Base-by-base conservation (phyloP, 92 coral and sea anemone genomes). In the Phenganax marumi region DNA sequence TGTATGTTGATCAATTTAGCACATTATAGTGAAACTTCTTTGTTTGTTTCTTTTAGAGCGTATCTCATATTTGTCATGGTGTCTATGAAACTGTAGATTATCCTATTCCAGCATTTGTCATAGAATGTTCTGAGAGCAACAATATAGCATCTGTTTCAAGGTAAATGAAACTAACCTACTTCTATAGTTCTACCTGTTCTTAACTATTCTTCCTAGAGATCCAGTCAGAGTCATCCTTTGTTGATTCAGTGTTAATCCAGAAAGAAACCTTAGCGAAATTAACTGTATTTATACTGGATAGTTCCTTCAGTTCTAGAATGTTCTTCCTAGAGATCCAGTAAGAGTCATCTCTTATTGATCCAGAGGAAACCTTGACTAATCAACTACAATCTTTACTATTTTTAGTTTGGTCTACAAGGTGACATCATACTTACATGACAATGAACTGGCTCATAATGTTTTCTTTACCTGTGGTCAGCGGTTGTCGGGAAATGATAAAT, bases 361-460 rank as follows among this genome's bases (percentile, higher is more conserved):
- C 43, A 33, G 14, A 55, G 61, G 61, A 58, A n/a, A 8, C 8
- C 23, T 14, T 16, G 7, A 18, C 18, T 0, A 14, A 22, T 18
- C 57, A 65, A n/a, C 12, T 53, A 10, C 58, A 1, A 19, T 84
- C 24, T 43, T 50, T 69, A 43, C 65, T 48, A 25, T 62, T 60
- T 83, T 49, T 80, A 95, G 98, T 65, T 85, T 84, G 81, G 82
- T 95, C 52, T 89, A 90, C 84, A 75, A 77, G 55, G 87, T 88
- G 52, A 86, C 98, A 5, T 81, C 91, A 16, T 86, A 92, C 82
- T 86, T 95, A 26, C 89, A 89, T 24, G 26, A 90, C 69, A 91
- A 92, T 22, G 97, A 95, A 85, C 80, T 95, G 25, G 98, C 98
- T 1, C 97, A 95, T 81, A 95, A 95, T 91, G 70, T 95, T 21